Percentiles rank a stretch among this genome's conserved stretches.
Conservation (phyloP, 2,888 invertebrate genomes). For the Nephrotoma flavescens region DNA sequence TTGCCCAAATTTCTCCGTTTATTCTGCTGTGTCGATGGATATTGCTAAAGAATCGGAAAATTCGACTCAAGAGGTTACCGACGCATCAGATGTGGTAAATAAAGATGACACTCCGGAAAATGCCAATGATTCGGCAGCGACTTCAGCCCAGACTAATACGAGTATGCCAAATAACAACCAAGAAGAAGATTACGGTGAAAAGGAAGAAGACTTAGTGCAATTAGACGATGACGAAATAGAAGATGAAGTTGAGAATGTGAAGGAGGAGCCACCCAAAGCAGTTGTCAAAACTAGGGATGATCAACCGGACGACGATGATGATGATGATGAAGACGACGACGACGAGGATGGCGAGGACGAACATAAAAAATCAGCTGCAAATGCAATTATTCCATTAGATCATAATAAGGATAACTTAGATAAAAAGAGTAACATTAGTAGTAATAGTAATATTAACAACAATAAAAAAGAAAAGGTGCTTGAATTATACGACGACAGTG, state of each 20-base stretch:
- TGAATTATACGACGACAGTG: constrained; percentile 40
- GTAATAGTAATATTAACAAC: constrained; percentile 17
- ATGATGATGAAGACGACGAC: constrained; percentile 8
- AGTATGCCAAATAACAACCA: constrained; percentile 25
- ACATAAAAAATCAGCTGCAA: constrained; percentile 11
- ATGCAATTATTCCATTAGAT: constrained; percentile 1
- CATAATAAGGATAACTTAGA: not conserved
- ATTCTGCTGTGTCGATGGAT: constrained; percentile 66
- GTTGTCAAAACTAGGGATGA: constrained; percentile 13
- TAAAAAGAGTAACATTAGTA: constrained; percentile 14
- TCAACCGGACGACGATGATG: constrained; percentile 13
- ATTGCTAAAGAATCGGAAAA: constrained; percentile 20
- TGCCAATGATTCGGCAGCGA: not conserved
- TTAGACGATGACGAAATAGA: constrained; percentile 30
- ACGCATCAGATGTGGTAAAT: constrained; percentile 11
- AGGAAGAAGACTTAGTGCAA: constrained; percentile 33
- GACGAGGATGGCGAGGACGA: constrained; percentile 12
- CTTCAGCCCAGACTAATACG: constrained; percentile 10
- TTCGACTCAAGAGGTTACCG: constrained; percentile 16
- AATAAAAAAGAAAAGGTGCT: constrained; percentile 34
- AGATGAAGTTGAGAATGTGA: constrained; percentile 22
- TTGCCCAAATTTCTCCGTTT: constrained; percentile 75
- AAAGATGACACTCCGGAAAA: constrained; percentile 11
- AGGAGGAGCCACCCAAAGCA: constrained; percentile 16
- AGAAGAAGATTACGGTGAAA: constrained; percentile 28